Evolutionary conservation across 2,888 invertebrate genomes (phyloP).

Genomic region (Lagria hirta): DNA sequence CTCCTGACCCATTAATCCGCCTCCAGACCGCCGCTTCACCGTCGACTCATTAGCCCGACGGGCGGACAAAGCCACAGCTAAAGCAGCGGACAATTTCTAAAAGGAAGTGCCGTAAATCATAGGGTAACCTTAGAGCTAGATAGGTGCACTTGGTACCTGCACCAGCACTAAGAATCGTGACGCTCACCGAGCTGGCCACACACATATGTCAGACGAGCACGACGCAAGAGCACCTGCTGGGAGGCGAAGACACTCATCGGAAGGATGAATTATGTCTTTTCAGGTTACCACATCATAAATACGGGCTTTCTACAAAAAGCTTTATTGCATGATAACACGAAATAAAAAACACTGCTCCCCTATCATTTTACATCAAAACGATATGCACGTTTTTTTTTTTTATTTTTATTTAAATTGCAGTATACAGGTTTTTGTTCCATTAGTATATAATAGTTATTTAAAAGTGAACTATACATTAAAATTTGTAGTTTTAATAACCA

Average conservation of each 20-base stretch:
- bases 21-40: slow-evolving; percentile 44
- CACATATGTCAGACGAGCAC: slow-evolving; percentile 46
- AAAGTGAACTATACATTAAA: too few relatives aligned
- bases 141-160: slow-evolving; percentile 21
- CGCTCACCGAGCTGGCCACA: slow-evolving; percentile 41
- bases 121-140: slow-evolving; percentile 15
- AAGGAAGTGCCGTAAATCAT: slow-evolving; percentile 21
- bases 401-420: too few relatives aligned
- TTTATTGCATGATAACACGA: too few relatives aligned
- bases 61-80: slow-evolving; percentile 15
- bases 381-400: too few relatives aligned
- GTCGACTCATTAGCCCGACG: slow-evolving; percentile 22
- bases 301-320: too few relatives aligned
- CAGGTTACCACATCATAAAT: too few relatives aligned
- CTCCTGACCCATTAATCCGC: slow-evolving; percentile 55
- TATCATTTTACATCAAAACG: too few relatives aligned
- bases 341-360: too few relatives aligned
- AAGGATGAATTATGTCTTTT: slow-evolving; percentile 39
- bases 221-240: slow-evolving; percentile 46
- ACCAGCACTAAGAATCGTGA: slow-evolving; percentile 42
- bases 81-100: slow-evolving; percentile 12
- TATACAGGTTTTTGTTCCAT: too few relatives aligned
- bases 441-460: too few relatives aligned
- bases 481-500: too few relatives aligned
- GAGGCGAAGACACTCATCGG: slow-evolving; percentile 46